Base-by-base conservation (phyloP, 2,888 invertebrate species). In the Apodemia zela region DNA sequence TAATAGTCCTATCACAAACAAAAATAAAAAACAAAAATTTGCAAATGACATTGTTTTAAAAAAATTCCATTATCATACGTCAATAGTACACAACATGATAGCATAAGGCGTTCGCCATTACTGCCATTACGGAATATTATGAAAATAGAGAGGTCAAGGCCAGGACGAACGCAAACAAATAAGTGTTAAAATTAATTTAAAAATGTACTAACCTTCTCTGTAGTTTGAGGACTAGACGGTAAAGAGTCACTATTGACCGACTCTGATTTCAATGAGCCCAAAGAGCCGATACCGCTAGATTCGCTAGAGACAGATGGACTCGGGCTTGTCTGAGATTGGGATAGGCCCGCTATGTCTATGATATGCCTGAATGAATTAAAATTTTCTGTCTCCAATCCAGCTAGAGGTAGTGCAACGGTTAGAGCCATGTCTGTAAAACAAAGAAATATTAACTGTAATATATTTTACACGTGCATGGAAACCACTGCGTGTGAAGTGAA, bases 251-350 rank as follows among this genome's bases (percentile, higher is more conserved):
- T 87, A 75, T 81, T 85, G 68, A 89, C 84, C 60, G 91, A 92
- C 80, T 91, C 92, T 62, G 87, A 87, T 79, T 92, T 91, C 72
- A 93, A 88, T 70, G 93, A 92, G 70, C 89, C 92, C 72, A 93
- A 78, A 72, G 93, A 93, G 73, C 93, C 92, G 80, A 94, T 89
- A 78, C 93, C 94, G 84, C 93, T 94, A 74, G 93, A 93, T 81
- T 93, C 94, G 76, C 93, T 94, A 75, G 90, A 93, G 78, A 89
- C 88, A 75, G 93, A 93, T 71, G 93, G 93, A 71, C 90, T 89
- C 47, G 93, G 93, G 78, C 92, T 92, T 63, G 92, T 82, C 75
- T 92, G 90, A 60, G 90, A 89, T 75, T 89, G 84, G 75, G 83
- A 79, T 68, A 90, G 78, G 75, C 88, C 87, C 87, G 90, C 87